Evolutionary conservation across 2,888 invertebrate species (phyloP).

Genomic region (Conistra vaccinii): DNA sequence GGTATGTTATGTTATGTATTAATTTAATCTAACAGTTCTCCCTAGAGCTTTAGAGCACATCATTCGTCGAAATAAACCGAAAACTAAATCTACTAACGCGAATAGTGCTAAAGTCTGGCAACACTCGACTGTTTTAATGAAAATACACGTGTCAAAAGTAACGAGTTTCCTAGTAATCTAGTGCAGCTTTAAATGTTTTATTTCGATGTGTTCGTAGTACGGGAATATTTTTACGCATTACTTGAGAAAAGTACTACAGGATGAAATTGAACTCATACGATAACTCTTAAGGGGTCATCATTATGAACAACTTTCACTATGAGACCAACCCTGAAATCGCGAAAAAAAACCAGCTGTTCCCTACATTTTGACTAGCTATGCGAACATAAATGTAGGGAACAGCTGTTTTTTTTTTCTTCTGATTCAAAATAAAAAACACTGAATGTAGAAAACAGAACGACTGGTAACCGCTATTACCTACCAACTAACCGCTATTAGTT

Average conservation of each 20-base stretch:
- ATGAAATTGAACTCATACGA: too few relatives aligned
- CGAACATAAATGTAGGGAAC: too few relatives aligned
- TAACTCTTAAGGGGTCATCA: too few relatives aligned
- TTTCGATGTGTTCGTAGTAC: background rate
- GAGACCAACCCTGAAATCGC: too few relatives aligned
- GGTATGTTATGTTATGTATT: background rate
- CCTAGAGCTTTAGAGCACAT: background rate
- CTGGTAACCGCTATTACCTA: background rate
- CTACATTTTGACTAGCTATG: too few relatives aligned
- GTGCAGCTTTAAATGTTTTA: constrained; percentile 21
- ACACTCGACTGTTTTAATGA: constrained; percentile 24
- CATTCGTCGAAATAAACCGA: background rate
- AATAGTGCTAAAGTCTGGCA: constrained; percentile 11
- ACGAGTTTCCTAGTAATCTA: constrained; percentile 25
- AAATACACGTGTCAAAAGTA: constrained; percentile 6
- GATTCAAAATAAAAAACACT: background rate
- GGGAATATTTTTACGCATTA: too few relatives aligned
- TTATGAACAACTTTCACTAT: too few relatives aligned
- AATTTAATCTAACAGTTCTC: background rate
- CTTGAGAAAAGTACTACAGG: too few relatives aligned
- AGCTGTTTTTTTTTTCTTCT: too few relatives aligned
- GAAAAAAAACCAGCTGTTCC: too few relatives aligned
- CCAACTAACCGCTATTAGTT: background rate
- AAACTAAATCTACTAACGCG: constrained; percentile 16
- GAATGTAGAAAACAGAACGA: background rate